Base-by-base conservation (phyloP, 2,113 vertebrate species). In the Pan paniscus region DNA sequence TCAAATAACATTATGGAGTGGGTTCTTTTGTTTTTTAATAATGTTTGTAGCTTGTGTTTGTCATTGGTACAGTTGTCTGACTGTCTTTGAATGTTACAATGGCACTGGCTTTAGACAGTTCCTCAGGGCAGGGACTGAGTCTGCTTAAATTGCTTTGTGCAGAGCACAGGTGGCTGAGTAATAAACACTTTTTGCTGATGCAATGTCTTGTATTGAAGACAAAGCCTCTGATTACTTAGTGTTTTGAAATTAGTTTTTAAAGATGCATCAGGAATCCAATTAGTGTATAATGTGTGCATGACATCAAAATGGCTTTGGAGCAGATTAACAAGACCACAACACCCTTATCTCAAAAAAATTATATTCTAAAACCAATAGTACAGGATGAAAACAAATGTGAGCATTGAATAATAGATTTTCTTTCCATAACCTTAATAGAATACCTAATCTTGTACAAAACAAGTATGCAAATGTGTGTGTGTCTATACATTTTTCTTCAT, bases 161-260 rank as follows among this genome's bases (percentile, higher is more conserved):
- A 96, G 96, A 98, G 94, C 97, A 98, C 97, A 98, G 97, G 97
- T 98, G 97, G 97, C 97, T 97, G 83, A 98, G 95, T 97, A 98
- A 97, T 97, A 98, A 98, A 98, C 97, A 96, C 87, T 96, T 98
- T 97, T 97, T 97, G 97, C 97, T 97, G 97, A 98, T 97, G 95
- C 88, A 82, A 55, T 96, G 97, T 97, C 96, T 98, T 97, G 76
- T 97, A 92, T 83, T 81, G 94, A 97, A 97, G 96, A 98, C 96
- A 98, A 98, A 97, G 96, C 93, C 94, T 92, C 97, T 98, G 97
- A 98, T 98, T 97, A 97, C 97, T 96, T 98, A 97, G 95, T 98
- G 96, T 98, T 97, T 97, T 96, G 93, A 98, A 98, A 98, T 98
- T 98, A 97, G 97, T 97, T 98, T 98, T 97, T 97, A 98, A 98